Conservation (phyloP, 2,113 vertebrate species). For the Podarcis muralis region DNA sequence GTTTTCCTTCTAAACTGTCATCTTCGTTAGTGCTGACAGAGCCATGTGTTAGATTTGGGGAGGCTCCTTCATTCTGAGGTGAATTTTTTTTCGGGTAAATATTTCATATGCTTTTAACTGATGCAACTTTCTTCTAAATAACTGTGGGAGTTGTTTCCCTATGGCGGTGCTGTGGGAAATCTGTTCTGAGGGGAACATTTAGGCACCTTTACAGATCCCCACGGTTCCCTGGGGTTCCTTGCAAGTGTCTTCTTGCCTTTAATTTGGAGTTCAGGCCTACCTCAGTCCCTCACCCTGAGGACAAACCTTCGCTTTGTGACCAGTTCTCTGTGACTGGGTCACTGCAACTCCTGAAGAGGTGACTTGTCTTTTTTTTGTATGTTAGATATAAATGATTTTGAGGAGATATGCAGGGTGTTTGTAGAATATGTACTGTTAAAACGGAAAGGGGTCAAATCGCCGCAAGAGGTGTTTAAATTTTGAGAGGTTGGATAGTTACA, state of each 20-base stretch:
- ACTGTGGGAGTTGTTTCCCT: background rate
- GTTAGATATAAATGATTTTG: background rate
- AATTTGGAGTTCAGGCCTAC: background rate
- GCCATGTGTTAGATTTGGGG: background rate
- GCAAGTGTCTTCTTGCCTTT: background rate
- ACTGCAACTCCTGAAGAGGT: background rate
- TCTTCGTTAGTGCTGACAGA: background rate
- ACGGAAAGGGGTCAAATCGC: no score
- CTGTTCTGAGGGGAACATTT: no score
- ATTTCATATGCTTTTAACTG: background rate
- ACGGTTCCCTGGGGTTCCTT: background rate
- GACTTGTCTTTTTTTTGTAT: background rate
- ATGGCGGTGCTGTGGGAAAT: background rate
- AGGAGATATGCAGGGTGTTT: no score
- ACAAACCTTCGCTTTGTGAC: background rate
- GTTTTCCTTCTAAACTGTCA: background rate
- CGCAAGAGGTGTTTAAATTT: no score
- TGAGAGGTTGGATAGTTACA: no score
- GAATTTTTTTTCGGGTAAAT: background rate
- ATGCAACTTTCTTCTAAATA: background rate
- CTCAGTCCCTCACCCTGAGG: background rate
- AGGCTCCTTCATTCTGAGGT: background rate
- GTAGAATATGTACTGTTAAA: no score
- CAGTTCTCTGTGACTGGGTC: background rate
- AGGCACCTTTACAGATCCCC: no score